Base-by-base conservation (phyloP, 2,888 invertebrate species). In the Cryptus armator region DNA sequence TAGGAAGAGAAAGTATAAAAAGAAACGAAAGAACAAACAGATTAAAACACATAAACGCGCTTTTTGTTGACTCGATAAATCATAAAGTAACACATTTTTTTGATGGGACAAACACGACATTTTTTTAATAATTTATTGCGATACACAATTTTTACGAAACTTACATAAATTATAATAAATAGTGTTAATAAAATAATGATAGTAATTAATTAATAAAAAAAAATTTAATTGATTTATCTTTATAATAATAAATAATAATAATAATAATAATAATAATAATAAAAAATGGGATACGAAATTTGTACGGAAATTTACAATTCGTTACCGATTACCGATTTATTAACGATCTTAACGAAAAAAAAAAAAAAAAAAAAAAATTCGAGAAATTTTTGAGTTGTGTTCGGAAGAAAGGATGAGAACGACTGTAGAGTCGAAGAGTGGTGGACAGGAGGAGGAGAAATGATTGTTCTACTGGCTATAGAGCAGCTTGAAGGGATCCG, bases 401-500 rank as follows among this genome's bases (percentile, higher is more conserved):
- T 80, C 37, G 68, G 56, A 83, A 72, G 51, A 84, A 71, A 77
- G 46, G 59, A 51, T 19, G 66, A 66, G 66, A 66, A 66, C 66
- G 19, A 66, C 43, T 66, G 16, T 32, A 9, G 64, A 19, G 16
- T 6, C 16, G 16, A 37, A 44, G 14, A 46, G 44, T 32, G 19
- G 62, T 29, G 64, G 59, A 51, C 32, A 51, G 62, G n/a, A 29
- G 32, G 62, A n/a, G 29, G 48, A 51, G 62, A 78, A 59, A 76
- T 68, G 29, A 66, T 81, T 86, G 29, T 84, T 86, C 46, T 43
- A 44, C 51, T 72, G 70, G 32, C 62, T 14, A 59, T 71, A 70
- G 66, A 56, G 84, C 70, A 37, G 37, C 37, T 37, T 75, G 72
- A 84, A 81, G 64, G 51, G 48, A 79, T 81, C 77, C 81, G 74